Base-by-base conservation (phyloP, 2,797 vertebrate species). In the Emys orbicularis region DNA sequence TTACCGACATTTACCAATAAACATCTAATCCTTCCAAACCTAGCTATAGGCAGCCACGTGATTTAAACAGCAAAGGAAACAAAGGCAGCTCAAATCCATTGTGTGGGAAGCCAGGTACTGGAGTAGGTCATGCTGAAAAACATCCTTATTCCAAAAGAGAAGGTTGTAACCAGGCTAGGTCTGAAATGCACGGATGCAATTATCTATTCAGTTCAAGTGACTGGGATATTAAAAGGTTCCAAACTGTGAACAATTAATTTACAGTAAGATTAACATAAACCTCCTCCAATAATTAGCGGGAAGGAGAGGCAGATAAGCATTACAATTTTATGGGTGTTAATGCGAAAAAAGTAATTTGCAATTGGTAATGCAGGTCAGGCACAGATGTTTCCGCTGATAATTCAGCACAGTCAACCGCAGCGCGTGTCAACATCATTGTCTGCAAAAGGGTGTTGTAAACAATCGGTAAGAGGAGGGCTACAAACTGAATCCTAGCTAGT, bases 261-360 rank as follows among this genome's bases (percentile, higher is more conserved):
- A 52, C 85, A 88, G 95, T 2, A 37, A 89, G 82, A 95, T 95
- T 95, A 92, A 83, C 94, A 93, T 93, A 90, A 85, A 90, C 86
- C 82, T 94, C 84, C 92, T 72, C 23, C 92, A 85, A 79, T 94
- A 97, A 95, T 97, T 91, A 97, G 92, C 89, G 85, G 94, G 92
- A 92, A 85, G 90, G 8, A 85, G 92, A 90, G 72, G 86, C 93
- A 90, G 93, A 95, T 92, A 93, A 95, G 92, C 94, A 53, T 79
- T 13, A 44, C 84, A 61, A 87, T 96, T 93, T 90, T 81, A 19
- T 82, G 95, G 95, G 80, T 95, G 84, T 90, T 81, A 93, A 83
- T 8, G 77, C 83, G 86, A 80, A 94, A 93, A 96, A 89, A 93
- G 56, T 18, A 3, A 96, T 94, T 95, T 95, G 88, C 89, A 91